Percentiles rank a stretch among this genome's conserved stretches.
phyloP scores from a whole-genome alignment of 37 sponge, comb jelly and placozoan species.

The Hormiphora californensis region DNA sequence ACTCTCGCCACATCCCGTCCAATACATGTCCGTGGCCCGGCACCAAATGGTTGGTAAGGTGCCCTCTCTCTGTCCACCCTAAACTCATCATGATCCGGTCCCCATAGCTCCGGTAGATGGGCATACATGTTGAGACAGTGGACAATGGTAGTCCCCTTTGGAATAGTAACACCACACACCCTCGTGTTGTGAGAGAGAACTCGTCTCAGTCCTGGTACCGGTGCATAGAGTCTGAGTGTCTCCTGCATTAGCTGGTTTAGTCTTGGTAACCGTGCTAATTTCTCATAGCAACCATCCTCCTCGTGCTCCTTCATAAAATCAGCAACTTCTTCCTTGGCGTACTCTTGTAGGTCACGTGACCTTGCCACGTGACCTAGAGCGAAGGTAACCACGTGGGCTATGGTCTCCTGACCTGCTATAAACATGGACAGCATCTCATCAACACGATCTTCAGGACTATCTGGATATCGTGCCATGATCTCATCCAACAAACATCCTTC shows the following conservation, averaged over 20 bases:
- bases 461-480: background rate
- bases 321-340: too few relatives aligned
- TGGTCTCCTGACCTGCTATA: constrained; percentile 12
- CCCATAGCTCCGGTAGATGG: background rate
- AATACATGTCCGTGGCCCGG: background rate
- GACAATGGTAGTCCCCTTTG: background rate
- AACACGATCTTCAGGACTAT: background rate
- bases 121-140: background rate
- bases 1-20: background rate
- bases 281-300: background rate
- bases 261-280: background rate
- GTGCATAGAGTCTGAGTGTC: background rate
- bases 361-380: constrained; percentile 8
- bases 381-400: background rate
- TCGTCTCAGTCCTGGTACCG: constrained; percentile 7
- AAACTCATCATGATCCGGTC: background rate
- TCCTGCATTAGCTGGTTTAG: background rate
- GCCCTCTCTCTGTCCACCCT: background rate
- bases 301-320: too few relatives aligned
- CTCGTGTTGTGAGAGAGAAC: background rate
- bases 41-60: background rate
- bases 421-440: constrained; percentile 19
- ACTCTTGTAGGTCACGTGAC: background rate
- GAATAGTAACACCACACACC: background rate
- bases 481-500: constrained; percentile 2